phyloP scores from a whole-genome alignment of 2,113 vertebrate species.

The Benitochromis conjunctus region DNA sequence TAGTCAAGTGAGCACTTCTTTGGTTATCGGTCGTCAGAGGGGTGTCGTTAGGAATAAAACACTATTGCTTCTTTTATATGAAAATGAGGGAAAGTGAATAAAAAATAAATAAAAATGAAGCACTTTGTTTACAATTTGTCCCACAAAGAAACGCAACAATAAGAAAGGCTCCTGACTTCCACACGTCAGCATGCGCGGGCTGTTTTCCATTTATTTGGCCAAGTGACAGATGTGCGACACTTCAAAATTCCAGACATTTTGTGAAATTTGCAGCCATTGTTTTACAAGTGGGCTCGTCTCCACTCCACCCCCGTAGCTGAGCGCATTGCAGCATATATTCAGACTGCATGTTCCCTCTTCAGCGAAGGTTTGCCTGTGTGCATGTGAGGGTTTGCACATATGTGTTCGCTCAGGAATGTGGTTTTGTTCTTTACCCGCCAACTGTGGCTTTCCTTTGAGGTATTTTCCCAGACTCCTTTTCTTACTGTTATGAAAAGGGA shows the following conservation, averaged over 20 bases:
- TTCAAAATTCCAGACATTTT: constrained; percentile 65
- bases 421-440: constrained; percentile 52
- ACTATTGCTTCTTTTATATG: background rate
- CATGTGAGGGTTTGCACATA: constrained; percentile 58
- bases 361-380: constrained; percentile 26
- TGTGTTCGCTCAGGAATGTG: constrained; percentile 67
- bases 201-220: constrained; percentile 37
- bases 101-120: background rate
- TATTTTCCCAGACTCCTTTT: constrained; percentile 56
- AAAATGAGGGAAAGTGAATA: background rate
- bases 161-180: background rate
- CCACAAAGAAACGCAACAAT: background rate
- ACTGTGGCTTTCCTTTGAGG: constrained; percentile 54
- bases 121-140: background rate
- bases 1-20: background rate
- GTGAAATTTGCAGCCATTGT: constrained; percentile 47
- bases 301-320: constrained; percentile 13
- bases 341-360: constrained; percentile 24
- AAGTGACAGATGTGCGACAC: constrained; percentile 21
- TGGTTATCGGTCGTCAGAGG: background rate
- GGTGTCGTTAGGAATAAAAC: background rate
- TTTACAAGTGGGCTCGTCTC: constrained; percentile 49
- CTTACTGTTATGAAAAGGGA: background rate
- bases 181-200: background rate
- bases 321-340: constrained; percentile 53